Base-by-base conservation (phyloP, 2,888 invertebrate species). In the Melanargia galathea region DNA sequence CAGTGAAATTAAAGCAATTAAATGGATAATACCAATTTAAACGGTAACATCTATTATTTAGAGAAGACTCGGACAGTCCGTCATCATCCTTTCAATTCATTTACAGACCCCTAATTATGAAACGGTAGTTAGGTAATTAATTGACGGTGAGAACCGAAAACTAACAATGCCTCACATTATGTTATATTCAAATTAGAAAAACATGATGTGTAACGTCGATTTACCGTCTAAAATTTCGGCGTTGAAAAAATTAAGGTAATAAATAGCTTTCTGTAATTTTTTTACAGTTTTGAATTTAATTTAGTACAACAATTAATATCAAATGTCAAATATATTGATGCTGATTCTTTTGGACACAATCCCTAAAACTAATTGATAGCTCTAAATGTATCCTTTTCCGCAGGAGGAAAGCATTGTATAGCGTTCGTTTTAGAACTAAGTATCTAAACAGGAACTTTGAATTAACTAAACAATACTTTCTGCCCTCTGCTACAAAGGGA, bases 101-200 rank as follows among this genome's bases (percentile, higher is more conserved):
- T 84, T 82, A 81, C 78, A 79, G 82, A 76, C 83, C 81, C 79
- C 82, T 87, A 87, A 90, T 90, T 87, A 87, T 77, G 78, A 79
- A 80, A 86, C 81, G 73, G 82, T 81, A 79, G 82, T 81, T 81
- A 77, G 82, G 80, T 81, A 86, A 88, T 90, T 87, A 87, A 84
- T 81, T 82, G 82, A 77, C 77, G 80, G 86, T 90, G 89, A 84
- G 89, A 90, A 90, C 84, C 78, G 64, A 84, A 86, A 84, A 77
- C 82, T 78, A 83, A 90, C 90, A 90, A 90, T 64, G 38, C 45
- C 61, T 48, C 45, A 60, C 82, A 81, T 85, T 77, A 78, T 75
- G 75, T 75, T 78, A 76, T 77, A 78, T 68, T 82, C 80, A 76
- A 78, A 76, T 72, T 77, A 68, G 71, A 76, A 81, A 46, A 81